Evolutionary conservation across 2,113 vertebrate genomes (phyloP).

Genomic region (Myocastor coypus): DNA sequence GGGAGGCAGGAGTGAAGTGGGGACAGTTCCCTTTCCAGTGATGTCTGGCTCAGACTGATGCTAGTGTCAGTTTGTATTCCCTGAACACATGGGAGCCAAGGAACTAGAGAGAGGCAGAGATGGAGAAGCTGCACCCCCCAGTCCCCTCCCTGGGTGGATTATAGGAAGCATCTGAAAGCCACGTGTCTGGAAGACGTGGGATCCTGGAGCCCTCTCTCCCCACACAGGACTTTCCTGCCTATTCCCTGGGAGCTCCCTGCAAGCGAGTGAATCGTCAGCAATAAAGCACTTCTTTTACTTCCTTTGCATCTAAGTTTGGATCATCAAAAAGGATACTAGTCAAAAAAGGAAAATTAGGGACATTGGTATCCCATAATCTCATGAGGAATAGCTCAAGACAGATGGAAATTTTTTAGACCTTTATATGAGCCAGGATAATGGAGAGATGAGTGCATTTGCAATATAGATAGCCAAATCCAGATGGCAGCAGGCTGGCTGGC

Average conservation of each 20-base stretch:
- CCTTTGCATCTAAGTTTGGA: neutral
- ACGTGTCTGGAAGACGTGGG: neutral
- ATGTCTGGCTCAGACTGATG: neutral
- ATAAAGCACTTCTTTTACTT: neutral
- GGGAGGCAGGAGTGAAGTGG: constrained; percentile 12
- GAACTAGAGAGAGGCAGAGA: neutral
- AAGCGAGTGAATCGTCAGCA: neutral
- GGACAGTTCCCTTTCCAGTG: constrained; percentile 42
- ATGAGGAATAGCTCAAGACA: neutral
- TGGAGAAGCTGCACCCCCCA: neutral
- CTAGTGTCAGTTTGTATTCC: constrained; percentile 44
- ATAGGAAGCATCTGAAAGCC: accelerated
- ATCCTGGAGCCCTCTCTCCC: neutral
- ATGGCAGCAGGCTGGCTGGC: neutral
- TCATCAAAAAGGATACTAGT: neutral
- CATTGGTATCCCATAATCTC: neutral
- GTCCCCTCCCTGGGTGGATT: accelerated
- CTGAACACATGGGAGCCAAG: constrained; percentile 1
- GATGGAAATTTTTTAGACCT: neutral
- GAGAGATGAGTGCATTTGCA: neutral
- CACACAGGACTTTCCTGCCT: accelerated
- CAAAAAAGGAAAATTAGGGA: neutral
- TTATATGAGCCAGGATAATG: neutral
- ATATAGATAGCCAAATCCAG: neutral
- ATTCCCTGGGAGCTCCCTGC: too few species aligned